phyloP scores from a whole-genome alignment of 1,140 invertebrate genomes.

The Brevipalpus yothersi region DNA sequence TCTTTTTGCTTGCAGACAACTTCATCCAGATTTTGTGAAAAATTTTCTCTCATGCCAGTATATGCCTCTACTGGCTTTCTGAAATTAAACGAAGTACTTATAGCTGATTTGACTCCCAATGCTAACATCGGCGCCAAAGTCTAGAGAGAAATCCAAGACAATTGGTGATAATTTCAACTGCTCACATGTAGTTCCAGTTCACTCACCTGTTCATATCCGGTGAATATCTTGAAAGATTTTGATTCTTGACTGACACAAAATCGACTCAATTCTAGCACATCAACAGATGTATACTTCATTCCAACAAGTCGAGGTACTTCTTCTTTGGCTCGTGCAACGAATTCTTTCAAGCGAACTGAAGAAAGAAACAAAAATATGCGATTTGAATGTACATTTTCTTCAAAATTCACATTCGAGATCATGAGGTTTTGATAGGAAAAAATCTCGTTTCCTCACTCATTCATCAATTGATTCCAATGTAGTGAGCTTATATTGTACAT shows the following conservation, averaged over 20 bases:
- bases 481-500: no score
- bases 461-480: no score
- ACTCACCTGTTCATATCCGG: slow-evolving; percentile 19
- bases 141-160: neutral
- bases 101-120: neutral
- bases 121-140: neutral
- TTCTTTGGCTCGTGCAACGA: slow-evolving; percentile 17
- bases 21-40: no score
- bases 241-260: slow-evolving; percentile 10
- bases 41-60: no score
- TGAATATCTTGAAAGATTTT: slow-evolving; percentile 15
- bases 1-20: no score
- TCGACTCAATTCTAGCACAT: slow-evolving; percentile 15
- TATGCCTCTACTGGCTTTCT: neutral
- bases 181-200: neutral
- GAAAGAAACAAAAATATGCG: slow-evolving; percentile 4
- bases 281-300: slow-evolving; percentile 9
- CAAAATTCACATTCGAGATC: neutral
- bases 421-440: no score
- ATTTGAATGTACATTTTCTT: neutral
- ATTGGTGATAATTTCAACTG: no score
- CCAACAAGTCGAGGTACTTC: slow-evolving; percentile 2
- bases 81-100: slow-evolving; percentile 2
- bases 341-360: slow-evolving; percentile 44
- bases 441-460: no score